These are phyloP conservation scores for Punctoribates punctum DNA, from an alignment of 2,888 invertebrate genomes.

Conservation along the genomic window DNA sequence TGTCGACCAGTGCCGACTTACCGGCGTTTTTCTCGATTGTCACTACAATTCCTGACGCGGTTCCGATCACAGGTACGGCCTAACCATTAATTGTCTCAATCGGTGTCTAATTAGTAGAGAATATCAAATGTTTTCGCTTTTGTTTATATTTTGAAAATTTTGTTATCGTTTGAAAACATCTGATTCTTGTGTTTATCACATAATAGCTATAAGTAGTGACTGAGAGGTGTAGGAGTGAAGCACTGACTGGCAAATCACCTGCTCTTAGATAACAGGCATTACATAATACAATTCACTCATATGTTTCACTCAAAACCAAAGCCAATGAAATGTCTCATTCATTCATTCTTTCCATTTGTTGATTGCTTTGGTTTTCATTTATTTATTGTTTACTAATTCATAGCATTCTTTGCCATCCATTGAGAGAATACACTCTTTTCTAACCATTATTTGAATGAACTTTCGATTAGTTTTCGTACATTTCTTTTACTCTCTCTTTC, in stretches of 20 bases:
- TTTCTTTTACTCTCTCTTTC: background rate
- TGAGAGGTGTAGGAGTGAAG: constrained; percentile 20
- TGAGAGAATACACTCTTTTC: too few species aligned
- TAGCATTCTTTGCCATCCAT: background rate
- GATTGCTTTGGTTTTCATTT: background rate
- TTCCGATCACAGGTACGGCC: constrained; percentile 83
- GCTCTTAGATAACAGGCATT: constrained; percentile 25
- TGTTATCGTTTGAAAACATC: constrained; percentile 1
- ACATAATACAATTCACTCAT: constrained; percentile 16
- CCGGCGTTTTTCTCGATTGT: constrained; percentile 78
- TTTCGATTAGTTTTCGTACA: background rate
- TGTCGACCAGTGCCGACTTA: constrained; percentile 84
- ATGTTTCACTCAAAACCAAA: background rate
- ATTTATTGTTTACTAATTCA: background rate
- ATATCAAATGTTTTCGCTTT: background rate
- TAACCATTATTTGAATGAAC: background rate
- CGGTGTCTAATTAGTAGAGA: background rate
- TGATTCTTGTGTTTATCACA: background rate
- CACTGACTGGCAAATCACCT: constrained; percentile 13
- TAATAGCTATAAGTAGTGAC: background rate
- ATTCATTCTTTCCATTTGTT: too few species aligned
- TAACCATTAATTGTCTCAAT: background rate
- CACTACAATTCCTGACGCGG: constrained; percentile 68
- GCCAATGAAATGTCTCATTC: too few species aligned
- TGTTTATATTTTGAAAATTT: background rate